phyloP scores from a whole-genome alignment of 2,888 invertebrate genomes.

The Lasioglossum marginatum region DNA sequence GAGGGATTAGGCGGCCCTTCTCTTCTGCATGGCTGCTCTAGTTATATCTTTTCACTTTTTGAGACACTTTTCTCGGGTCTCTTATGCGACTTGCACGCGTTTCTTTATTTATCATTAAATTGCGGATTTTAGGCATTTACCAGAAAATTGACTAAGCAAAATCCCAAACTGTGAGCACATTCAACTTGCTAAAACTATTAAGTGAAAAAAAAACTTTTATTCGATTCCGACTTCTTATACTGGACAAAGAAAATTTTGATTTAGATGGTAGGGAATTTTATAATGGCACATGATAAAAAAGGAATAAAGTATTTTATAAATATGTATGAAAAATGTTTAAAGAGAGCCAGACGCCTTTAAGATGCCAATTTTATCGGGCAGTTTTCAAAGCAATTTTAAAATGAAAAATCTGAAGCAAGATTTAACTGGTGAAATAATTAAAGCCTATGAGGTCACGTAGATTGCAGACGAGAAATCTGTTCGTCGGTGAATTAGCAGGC shows the following conservation, averaged over 20 bases:
- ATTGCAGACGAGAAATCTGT: slow-evolving; percentile 17
- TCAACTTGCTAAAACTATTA: too few relatives aligned
- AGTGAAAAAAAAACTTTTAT: too few relatives aligned
- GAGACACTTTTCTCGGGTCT: neutral
- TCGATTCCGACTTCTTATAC: too few relatives aligned
- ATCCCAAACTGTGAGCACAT: too few relatives aligned
- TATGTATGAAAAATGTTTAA: neutral
- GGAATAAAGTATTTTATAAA: too few relatives aligned
- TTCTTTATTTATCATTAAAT: neutral
- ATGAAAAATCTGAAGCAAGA: neutral
- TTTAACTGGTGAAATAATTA: neutral
- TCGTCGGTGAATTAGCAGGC: slow-evolving; percentile 4
- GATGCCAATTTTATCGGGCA: neutral
- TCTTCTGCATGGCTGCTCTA: neutral
- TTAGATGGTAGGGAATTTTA: too few relatives aligned
- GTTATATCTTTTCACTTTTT: neutral
- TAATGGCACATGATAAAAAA: too few relatives aligned
- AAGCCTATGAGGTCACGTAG: slow-evolving; percentile 6
- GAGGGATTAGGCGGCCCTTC: neutral
- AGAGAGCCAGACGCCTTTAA: neutral
- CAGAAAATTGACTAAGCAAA: too few relatives aligned
- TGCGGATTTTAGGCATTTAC: too few relatives aligned
- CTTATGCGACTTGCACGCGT: neutral
- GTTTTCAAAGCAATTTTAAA: too few relatives aligned
- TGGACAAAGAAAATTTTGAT: too few relatives aligned